These are phyloP conservation scores for Grammomys surdaster DNA, from an alignment of 2,113 vertebrate genomes.

Conservation along the genomic window DNA sequence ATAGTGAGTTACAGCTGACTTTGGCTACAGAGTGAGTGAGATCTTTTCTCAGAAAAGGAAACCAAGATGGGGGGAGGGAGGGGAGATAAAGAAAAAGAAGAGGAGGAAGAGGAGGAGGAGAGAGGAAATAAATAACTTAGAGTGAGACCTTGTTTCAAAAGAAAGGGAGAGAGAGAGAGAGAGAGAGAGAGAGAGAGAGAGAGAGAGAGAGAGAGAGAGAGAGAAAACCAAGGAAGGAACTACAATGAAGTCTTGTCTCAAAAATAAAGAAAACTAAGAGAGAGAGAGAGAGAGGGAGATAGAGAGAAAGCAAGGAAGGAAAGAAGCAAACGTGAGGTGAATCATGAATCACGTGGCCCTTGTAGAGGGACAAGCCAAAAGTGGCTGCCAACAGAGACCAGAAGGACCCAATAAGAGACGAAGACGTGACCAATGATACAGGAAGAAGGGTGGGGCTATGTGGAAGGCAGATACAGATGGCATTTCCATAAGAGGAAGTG, in stretches of 20 bases:
- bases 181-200: not conserved
- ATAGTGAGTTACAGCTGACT: not conserved
- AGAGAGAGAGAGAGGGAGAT: fast-evolving
- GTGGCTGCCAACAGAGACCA: not conserved
- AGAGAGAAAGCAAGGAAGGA: not conserved
- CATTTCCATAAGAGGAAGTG: not conserved
- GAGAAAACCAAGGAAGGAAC: not conserved
- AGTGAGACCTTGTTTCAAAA: not conserved
- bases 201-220: not conserved
- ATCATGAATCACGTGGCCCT: not conserved
- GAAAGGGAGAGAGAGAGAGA: not conserved
- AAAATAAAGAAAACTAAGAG: not conserved
- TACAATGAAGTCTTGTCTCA: not conserved
- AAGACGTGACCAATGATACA: not conserved
- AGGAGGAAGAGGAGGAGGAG: not conserved
- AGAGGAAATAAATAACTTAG: not conserved
- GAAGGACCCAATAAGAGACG: not conserved
- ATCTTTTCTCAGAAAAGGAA: not conserved
- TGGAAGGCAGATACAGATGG: not conserved
- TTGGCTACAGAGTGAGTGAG: not conserved
- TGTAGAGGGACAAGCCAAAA: not conserved
- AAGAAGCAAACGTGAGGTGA: not conserved
- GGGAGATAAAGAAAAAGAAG: not conserved
- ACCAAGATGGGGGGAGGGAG: not conserved
- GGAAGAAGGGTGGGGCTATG: not conserved